Percentiles rank a stretch among this genome's conserved stretches.
phyloP scores from a whole-genome alignment of 2,888 invertebrate species.

The Nymphalis polychloros region DNA sequence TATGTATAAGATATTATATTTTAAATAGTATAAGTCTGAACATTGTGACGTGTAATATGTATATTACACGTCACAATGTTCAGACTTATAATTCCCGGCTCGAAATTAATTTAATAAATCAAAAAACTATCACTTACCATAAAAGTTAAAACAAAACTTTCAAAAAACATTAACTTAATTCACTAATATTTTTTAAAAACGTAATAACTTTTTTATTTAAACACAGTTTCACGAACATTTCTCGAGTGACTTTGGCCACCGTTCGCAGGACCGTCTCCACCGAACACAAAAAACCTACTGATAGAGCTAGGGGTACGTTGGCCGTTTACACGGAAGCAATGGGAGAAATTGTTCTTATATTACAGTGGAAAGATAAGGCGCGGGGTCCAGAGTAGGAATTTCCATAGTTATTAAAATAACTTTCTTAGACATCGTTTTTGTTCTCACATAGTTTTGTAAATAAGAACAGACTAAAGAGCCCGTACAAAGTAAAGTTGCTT shows the following conservation, averaged over 20 bases:
- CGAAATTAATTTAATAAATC: too few relatives aligned
- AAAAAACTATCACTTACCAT: too few relatives aligned
- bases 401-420: background rate
- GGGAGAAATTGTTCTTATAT: background rate
- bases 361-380: background rate
- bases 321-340: background rate
- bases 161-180: background rate
- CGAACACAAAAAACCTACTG: conserved; percentile 31
- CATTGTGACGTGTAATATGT: too few relatives aligned
- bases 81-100: too few relatives aligned
- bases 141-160: background rate
- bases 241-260: background rate
- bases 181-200: background rate
- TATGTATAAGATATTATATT: too few relatives aligned
- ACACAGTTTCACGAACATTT: conserved; percentile 12
- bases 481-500: too few relatives aligned
- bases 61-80: too few relatives aligned
- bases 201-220: background rate
- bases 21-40: too few relatives aligned
- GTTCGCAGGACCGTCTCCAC: conserved; percentile 12
- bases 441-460: too few relatives aligned
- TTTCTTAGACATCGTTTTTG: too few relatives aligned
- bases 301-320: conserved; percentile 12
- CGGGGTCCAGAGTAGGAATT: background rate
- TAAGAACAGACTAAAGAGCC: too few relatives aligned